A percentile compares a stretch with the other conserved stretches of the same genome.
phyloP scores from a whole-genome alignment of 2,797 vertebrate genomes.

The Sebastes variabilis region DNA sequence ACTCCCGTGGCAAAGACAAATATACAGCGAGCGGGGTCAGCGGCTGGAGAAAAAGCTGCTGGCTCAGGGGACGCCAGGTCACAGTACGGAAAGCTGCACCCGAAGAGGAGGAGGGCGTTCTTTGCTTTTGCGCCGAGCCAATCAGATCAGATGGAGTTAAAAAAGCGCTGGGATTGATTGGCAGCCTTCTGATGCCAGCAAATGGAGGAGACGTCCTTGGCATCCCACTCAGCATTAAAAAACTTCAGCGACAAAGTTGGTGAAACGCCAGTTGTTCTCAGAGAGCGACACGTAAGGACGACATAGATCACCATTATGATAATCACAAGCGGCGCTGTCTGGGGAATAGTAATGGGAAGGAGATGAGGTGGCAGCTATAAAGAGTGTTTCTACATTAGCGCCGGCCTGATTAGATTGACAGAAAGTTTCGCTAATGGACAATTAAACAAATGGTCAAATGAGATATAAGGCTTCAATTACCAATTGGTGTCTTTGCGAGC shows the following conservation, averaged over 20 bases:
- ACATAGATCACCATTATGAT: slow-evolving; percentile 81
- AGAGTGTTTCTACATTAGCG: slow-evolving; percentile 73
- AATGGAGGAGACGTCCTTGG: slow-evolving; percentile 71
- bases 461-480: slow-evolving; percentile 72
- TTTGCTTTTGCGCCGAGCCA: slow-evolving; percentile 37
- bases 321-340: slow-evolving; percentile 70
- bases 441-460: slow-evolving; percentile 79
- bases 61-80: slow-evolving; percentile 67
- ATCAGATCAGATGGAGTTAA: slow-evolving; percentile 47
- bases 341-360: slow-evolving; percentile 80
- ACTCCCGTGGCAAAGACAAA: slow-evolving; percentile 60
- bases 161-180: slow-evolving; percentile 64
- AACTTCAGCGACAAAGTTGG: slow-evolving; percentile 72
- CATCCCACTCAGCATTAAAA: slow-evolving; percentile 62
- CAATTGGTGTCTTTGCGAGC: slow-evolving; percentile 52
- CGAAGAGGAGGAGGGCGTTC: neutral
- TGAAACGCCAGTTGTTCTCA: slow-evolving; percentile 71
- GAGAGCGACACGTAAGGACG: slow-evolving; percentile 76
- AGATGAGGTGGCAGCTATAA: slow-evolving; percentile 79
- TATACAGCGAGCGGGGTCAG: slow-evolving; percentile 48
- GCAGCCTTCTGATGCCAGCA: slow-evolving; percentile 63
- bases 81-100: slow-evolving; percentile 34
- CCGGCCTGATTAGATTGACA: slow-evolving; percentile 76
- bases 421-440: slow-evolving; percentile 77
- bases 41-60: slow-evolving; percentile 55